Percentiles rank a stretch among this genome's conserved stretches.
Evolutionary conservation across 2,113 vertebrate species (phyloP).

Genomic region (Canis aureus): DNA sequence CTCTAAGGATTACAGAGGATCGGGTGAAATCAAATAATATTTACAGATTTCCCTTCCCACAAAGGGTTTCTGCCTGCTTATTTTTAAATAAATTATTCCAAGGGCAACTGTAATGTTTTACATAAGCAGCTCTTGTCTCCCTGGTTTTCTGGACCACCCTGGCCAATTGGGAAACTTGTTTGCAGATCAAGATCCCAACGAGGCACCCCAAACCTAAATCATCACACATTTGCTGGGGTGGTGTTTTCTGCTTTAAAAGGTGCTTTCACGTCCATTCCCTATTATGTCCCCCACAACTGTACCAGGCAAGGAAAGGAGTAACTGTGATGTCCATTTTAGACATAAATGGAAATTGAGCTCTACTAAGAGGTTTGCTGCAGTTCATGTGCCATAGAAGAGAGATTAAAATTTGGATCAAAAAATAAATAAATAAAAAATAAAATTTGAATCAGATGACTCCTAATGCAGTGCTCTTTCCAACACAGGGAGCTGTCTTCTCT

Average conservation of each 20-base stretch:
- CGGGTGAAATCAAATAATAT: constrained; percentile 72
- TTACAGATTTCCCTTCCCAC: constrained; percentile 46
- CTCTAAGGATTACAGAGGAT: constrained; percentile 59
- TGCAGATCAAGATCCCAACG: background rate
- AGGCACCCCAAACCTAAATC: background rate
- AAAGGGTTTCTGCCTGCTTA: constrained; percentile 50
- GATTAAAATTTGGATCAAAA: background rate
- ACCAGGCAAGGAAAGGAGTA: background rate
- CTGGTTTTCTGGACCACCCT: background rate
- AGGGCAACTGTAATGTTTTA: constrained; percentile 25
- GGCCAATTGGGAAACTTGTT: background rate
- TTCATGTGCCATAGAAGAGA: background rate
- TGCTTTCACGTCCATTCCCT: background rate
- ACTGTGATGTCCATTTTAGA: background rate
- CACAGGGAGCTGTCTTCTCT: background rate
- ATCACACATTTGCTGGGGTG: background rate
- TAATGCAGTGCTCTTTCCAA: background rate
- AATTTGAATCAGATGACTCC: background rate
- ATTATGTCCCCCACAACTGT: background rate
- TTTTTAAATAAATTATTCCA: constrained; percentile 63
- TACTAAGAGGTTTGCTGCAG: background rate
- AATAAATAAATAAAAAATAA: background rate
- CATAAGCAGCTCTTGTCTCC: background rate
- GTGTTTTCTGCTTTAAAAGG: constrained; percentile 11
- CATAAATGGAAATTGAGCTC: background rate